Percentiles rank a stretch among this genome's conserved stretches.
These are phyloP conservation scores for Therioaphis trifolii DNA, from an alignment of 2,888 invertebrate genomes.

Conservation along the genomic window DNA sequence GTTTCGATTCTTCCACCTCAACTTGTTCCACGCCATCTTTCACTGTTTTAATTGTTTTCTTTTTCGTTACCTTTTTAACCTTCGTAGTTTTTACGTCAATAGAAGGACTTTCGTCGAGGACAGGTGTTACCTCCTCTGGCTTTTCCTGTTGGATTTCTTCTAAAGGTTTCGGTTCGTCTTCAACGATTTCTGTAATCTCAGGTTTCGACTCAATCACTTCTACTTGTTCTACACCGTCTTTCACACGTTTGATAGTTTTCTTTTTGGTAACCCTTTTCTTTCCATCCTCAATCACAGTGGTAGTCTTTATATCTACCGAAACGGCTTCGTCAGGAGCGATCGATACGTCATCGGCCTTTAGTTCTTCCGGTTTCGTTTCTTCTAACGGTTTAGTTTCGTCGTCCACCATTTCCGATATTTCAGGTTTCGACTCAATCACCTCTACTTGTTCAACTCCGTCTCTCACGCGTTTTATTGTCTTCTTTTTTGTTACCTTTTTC, in stretches of 20 bases:
- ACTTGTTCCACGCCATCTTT: conserved; percentile 66
- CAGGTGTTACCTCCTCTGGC: conserved; percentile 69
- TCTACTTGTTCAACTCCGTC: conserved; percentile 64
- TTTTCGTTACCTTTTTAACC: conserved; percentile 70
- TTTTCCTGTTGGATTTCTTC: conserved; percentile 64
- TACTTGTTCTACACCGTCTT: no score
- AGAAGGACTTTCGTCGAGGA: conserved; percentile 68
- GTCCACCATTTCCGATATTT: conserved; percentile 31
- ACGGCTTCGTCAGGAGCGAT: no score
- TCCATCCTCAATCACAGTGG: no score
- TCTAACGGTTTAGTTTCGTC: conserved; percentile 6
- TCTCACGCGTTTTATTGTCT: conserved; percentile 45
- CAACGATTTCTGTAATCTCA: conserved; percentile 27
- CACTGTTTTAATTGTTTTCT: conserved; percentile 69
- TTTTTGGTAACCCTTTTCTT: no score
- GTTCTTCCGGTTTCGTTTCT: conserved; percentile 65
- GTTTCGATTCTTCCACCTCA: conserved; percentile 65
- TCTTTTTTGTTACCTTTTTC: conserved; percentile 44
- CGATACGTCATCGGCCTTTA: no score
- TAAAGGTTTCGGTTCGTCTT: neutral
- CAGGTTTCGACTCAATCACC: conserved; percentile 58
- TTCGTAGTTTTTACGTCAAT: conserved; percentile 67
- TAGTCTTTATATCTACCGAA: no score
- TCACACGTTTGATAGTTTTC: no score
- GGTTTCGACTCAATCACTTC: no score